Percentiles rank a stretch among this genome's conserved stretches.
phyloP scores from a whole-genome alignment of 1,140 invertebrate genomes.

The Xylocopa sonorina region DNA sequence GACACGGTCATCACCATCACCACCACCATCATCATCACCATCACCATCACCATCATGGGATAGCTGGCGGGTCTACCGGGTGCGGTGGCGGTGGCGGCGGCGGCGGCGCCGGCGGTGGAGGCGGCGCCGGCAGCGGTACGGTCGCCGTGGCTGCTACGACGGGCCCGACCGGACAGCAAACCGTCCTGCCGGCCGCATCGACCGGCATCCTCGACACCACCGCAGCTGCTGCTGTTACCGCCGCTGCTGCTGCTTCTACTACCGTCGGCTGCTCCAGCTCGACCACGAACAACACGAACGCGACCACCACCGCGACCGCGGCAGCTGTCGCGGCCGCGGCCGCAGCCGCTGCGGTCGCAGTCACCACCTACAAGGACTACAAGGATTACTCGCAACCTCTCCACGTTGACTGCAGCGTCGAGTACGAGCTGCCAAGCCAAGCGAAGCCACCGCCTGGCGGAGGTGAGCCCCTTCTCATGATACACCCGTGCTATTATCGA shows the following conservation, averaged over 20 bases:
- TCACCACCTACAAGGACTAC: constrained; percentile 65
- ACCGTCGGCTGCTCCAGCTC: constrained; percentile 24
- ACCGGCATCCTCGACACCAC: constrained; percentile 46
- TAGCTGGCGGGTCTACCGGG: constrained; percentile 35
- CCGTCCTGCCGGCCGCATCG: constrained; percentile 57
- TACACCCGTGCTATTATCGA: constrained; percentile 92
- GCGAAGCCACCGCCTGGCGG: constrained; percentile 90
- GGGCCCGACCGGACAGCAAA: constrained; percentile 39
- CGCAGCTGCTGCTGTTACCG: constrained; percentile 13
- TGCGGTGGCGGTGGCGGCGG: constrained; percentile 2
- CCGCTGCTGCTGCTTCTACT: constrained; percentile 24
- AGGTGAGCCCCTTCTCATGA: constrained; percentile 90
- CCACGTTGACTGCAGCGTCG: constrained; percentile 92
- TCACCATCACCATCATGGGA: constrained; percentile 61
- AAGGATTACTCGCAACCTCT: constrained; percentile 89
- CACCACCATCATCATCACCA: constrained; percentile 62
- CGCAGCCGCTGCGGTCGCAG: constrained; percentile 52
- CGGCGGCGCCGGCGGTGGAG: constrained; percentile 42
- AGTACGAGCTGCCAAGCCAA: constrained; percentile 91
- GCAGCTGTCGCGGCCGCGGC: constrained; percentile 34
- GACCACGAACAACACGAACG: constrained; percentile 24
- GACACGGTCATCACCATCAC: constrained; percentile 60
- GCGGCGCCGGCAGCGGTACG: constrained; percentile 1
- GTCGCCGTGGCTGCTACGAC: constrained; percentile 6
- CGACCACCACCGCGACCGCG: constrained; percentile 51